These are phyloP conservation scores for Machaerirhynchus nigripectus DNA, from an alignment of 2,113 vertebrate species.

Conservation along the genomic window DNA sequence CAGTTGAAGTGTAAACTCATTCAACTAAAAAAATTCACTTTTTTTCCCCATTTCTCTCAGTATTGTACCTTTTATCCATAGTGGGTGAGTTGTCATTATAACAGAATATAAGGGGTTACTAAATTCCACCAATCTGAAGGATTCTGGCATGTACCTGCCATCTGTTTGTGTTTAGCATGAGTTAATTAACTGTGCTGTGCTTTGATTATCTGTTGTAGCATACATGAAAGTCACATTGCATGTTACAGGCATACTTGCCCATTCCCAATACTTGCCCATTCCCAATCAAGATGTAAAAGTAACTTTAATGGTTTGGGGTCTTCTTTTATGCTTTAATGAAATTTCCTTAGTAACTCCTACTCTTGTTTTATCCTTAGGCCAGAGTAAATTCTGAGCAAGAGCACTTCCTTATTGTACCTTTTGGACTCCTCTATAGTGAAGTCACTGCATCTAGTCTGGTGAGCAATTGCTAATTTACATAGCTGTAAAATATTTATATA, in stretches of 20 bases:
- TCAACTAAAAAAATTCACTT: neutral
- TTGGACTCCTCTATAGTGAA: constrained; percentile 96
- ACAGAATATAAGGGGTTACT: neutral
- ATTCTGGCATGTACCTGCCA: neutral
- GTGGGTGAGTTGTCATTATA: neutral
- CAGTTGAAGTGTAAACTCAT: neutral
- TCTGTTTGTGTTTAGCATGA: neutral
- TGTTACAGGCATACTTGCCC: neutral
- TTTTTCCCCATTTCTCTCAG: neutral
- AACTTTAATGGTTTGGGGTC: neutral
- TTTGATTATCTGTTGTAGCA: neutral
- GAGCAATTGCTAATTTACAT: constrained; percentile 34
- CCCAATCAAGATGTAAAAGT: neutral
- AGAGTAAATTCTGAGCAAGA: constrained; percentile 91
- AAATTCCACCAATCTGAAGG: neutral
- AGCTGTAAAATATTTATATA: neutral
- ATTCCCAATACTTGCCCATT: neutral
- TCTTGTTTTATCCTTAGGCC: constrained; percentile 74
- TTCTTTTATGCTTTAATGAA: neutral
- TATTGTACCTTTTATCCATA: neutral
- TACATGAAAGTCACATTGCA: neutral
- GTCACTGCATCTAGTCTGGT: constrained; percentile 97
- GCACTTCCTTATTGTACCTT: constrained; percentile 93
- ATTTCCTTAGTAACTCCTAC: neutral
- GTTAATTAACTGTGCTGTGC: neutral